Base-by-base conservation (phyloP, 30 jellyfish, hydroid and myxozoan genomes). In the Hydractinia echinata region DNA sequence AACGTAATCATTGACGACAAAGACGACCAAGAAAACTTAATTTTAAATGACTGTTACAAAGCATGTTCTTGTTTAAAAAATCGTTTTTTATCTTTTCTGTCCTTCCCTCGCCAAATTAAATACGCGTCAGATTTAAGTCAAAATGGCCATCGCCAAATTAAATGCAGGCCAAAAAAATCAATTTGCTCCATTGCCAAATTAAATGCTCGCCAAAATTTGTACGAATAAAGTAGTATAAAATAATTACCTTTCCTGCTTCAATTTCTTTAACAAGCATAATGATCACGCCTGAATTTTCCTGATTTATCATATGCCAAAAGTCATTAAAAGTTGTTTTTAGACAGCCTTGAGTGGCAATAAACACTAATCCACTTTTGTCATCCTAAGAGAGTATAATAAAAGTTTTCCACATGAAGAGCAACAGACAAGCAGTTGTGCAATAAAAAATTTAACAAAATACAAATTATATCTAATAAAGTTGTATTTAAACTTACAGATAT, bases 341-440 rank as follows among this genome's bases (percentile, higher is more conserved):
- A 67, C 95, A 86, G 11, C 97, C 97, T 90, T 90, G 97, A 9
- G 95, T 76, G 53, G 97, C 97, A 53, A 90, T 82, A 61, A 84
- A 90, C 14, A 77, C 51, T 72, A 76, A 74, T 11, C 95, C 95
- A 5, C 95, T 90, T 11, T 87, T 80, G 55, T 81, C 95, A 64
- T 85, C 95, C 97, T 90, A 51, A 39, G 14, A 6, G 16, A 19
- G 48, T 11, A 60, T 1, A 19, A 66, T 19, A 66, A 66, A 66
- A 66, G 8, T 13, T 13, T 13, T 13, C 18, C 19, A 13, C 2
- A 0, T 60, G 1, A 16, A 60, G 18, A 60, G 19, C n/a, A 60
- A 13, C 18, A 13, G n/a, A 0, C n/a, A 13, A 15, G n/a, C n/a
- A 60, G 19, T 60, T 60, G 19, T 13, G 19, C n/a, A 15, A 60